A percentile compares a stretch with the other conserved stretches of the same genome.
These are phyloP conservation scores for Lerema accius DNA, from an alignment of 1,140 invertebrate genomes.

Conservation along the genomic window DNA sequence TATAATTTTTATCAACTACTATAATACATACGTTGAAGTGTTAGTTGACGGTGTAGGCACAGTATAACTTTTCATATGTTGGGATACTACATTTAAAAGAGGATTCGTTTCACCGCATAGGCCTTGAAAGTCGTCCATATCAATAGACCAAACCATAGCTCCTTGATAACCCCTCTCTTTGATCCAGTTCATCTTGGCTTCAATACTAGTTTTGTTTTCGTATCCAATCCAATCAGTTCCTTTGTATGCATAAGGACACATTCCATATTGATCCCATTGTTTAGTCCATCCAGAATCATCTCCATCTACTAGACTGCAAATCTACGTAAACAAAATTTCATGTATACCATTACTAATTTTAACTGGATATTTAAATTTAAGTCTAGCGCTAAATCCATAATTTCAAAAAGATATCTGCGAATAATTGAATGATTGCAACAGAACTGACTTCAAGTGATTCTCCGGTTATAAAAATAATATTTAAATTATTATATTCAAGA, in stretches of 20 bases:
- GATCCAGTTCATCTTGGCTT: conserved; percentile 94
- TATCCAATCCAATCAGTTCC: conserved; percentile 96
- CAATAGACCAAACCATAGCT: conserved; percentile 95
- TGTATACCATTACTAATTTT: too few relatives aligned
- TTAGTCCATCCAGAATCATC: conserved; percentile 89
- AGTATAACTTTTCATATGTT: conserved; percentile 88
- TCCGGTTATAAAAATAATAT: too few relatives aligned
- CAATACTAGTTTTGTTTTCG: conserved; percentile 90
- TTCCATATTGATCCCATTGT: conserved; percentile 91
- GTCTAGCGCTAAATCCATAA: too few relatives aligned
- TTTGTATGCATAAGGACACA: conserved; percentile 93
- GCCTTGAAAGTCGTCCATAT: conserved; percentile 93
- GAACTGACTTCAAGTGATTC: too few relatives aligned
- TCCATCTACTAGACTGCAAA: conserved; percentile 88
- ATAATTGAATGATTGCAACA: too few relatives aligned
- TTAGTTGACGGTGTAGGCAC: conserved; percentile 88
- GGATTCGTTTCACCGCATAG: conserved; percentile 89
- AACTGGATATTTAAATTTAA: too few relatives aligned
- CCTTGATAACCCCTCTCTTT: conserved; percentile 91
- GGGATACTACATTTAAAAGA: conserved; percentile 87
- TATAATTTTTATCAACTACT: too few relatives aligned
- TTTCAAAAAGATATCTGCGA: too few relatives aligned
- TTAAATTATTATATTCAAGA: too few relatives aligned
- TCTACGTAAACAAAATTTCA: conserved; percentile 81
- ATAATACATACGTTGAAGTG: conserved; percentile 57